Evolutionary conservation across 2,113 vertebrate species (phyloP).

Genomic region (Chaetodon trifascialis): DNA sequence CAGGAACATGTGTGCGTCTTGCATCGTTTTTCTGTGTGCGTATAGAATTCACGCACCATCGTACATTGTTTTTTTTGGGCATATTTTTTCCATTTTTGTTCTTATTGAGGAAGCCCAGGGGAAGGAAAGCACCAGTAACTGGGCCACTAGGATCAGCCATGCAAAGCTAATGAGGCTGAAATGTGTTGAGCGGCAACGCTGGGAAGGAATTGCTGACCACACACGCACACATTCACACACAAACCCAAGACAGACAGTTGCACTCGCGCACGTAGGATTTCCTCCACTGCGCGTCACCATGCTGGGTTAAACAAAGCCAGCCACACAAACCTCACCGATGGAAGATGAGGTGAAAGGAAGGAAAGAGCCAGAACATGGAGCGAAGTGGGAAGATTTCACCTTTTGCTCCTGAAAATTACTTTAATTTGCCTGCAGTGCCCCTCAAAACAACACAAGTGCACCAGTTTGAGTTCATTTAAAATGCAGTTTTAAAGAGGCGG

Average conservation of each 20-base stretch:
- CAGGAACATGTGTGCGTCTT: not conserved
- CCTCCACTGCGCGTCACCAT: not conserved
- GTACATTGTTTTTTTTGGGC: not conserved
- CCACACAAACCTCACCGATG: not conserved
- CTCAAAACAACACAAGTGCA: not conserved
- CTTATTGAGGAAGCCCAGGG: conserved; percentile 55
- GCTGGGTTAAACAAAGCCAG: conserved; percentile 8
- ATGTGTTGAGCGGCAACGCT: conserved; percentile 57
- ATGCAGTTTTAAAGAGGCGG: too few species aligned
- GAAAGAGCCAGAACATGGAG: not conserved
- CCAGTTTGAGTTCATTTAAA: too few species aligned
- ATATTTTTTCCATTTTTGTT: conserved; percentile 20
- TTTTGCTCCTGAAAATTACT: not conserved
- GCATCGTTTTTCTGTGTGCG: not conserved
- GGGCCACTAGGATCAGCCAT: conserved; percentile 71
- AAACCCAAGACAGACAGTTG: not conserved
- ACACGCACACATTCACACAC: conserved; percentile 10
- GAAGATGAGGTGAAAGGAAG: not conserved
- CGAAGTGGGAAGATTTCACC: conserved; percentile 5
- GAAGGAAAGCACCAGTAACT: conserved; percentile 59
- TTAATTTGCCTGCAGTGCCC: not conserved
- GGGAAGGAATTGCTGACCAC: conserved; percentile 23
- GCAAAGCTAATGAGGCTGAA: conserved; percentile 76
- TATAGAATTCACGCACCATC: not conserved
- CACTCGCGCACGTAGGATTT: conserved; percentile 1